Evolutionary conservation across 2,113 vertebrate genomes (phyloP).

Genomic region (Glaucomys volans): DNA sequence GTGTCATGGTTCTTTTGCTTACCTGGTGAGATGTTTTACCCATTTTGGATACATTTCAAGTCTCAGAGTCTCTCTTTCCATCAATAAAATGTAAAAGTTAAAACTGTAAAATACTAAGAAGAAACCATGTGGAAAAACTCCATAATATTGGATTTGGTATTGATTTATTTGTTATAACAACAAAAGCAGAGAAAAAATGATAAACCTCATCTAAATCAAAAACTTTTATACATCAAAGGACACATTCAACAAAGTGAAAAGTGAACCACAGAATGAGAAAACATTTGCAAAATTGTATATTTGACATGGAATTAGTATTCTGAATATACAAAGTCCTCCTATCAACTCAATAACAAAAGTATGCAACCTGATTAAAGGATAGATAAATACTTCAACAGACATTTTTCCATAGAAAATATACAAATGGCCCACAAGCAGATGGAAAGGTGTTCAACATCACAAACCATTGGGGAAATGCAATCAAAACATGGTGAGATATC

Average conservation of each 20-base stretch:
- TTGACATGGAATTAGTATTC: not conserved
- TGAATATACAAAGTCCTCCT: not conserved
- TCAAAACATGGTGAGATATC: not conserved
- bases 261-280: not conserved
- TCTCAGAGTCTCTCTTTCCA: not conserved
- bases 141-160: not conserved
- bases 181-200: not conserved
- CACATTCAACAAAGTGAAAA: not conserved
- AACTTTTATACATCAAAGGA: not conserved
- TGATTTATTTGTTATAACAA: not conserved
- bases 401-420: not conserved
- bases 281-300: not conserved
- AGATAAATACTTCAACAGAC: not conserved
- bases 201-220: not conserved
- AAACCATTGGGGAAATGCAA: not conserved
- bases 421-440: not conserved
- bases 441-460: not conserved
- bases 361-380: not conserved
- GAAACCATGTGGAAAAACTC: not conserved
- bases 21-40: not conserved
- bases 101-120: not conserved
- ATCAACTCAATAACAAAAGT: not conserved
- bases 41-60: not conserved
- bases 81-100: not conserved
- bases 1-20: not conserved